Conservation (phyloP, 2,797 vertebrate species). For the Sebastes steindachneri region DNA sequence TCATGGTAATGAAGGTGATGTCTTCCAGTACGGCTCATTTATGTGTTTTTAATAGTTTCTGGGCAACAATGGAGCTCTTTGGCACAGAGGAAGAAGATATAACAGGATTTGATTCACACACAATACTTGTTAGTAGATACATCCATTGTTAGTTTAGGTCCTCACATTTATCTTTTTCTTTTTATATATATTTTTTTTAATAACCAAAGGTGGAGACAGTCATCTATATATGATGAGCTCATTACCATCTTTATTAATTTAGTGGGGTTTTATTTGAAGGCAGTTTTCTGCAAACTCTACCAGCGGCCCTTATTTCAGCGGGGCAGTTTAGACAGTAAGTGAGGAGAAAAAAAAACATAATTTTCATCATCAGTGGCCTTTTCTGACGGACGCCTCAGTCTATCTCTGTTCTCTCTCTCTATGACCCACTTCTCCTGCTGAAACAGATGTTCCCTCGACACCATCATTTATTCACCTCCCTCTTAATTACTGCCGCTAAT, state of each 20-base stretch:
- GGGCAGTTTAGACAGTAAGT: background rate
- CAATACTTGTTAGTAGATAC: background rate
- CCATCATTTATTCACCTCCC: slow-evolving; percentile 73
- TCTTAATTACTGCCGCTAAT: slow-evolving; percentile 79
- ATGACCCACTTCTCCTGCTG: slow-evolving; percentile 63
- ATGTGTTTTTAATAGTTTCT: background rate
- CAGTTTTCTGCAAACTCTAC: background rate
- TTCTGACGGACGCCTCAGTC: background rate
- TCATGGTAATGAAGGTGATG: background rate
- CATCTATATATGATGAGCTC: background rate
- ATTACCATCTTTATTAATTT: background rate
- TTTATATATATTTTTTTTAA: background rate
- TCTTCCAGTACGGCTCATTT: background rate
- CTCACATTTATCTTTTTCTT: background rate
- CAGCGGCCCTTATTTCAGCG: background rate
- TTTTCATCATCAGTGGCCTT: slow-evolving; percentile 1
- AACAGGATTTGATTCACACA: background rate
- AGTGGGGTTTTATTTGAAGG: background rate
- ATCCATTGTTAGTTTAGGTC: too few relatives aligned
- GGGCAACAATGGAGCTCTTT: background rate
- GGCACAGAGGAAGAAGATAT: background rate
- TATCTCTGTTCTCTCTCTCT: slow-evolving; percentile 8
- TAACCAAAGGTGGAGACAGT: background rate
- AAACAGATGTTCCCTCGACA: slow-evolving; percentile 76
- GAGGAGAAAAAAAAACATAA: background rate